Percentiles rank a stretch among this genome's conserved stretches.
Evolutionary conservation across 2,113 vertebrate genomes (phyloP).

Genomic region (Alethe castanea): DNA sequence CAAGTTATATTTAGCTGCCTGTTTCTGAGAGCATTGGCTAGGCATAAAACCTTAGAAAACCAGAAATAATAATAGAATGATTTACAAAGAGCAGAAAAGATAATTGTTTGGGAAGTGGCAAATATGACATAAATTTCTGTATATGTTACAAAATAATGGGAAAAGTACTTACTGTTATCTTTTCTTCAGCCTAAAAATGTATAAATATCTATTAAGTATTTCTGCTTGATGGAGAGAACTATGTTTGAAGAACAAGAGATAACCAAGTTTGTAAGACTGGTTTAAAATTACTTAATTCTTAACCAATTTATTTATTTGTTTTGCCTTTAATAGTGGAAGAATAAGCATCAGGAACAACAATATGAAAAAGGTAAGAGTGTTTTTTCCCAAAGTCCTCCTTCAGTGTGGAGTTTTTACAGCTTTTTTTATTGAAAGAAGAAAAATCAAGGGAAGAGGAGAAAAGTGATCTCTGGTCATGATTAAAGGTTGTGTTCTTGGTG

Average conservation of each 20-base stretch:
- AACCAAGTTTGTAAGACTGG: neutral
- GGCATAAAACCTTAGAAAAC: neutral
- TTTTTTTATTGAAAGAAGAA: neutral
- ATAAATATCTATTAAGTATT: neutral
- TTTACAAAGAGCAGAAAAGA: neutral
- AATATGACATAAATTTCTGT: neutral
- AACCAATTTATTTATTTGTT: neutral
- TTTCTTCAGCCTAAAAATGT: neutral
- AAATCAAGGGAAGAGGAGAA: neutral
- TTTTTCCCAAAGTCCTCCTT: neutral
- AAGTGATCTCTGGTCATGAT: neutral
- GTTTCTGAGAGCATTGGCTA: neutral
- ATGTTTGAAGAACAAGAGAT: neutral
- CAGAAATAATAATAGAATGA: neutral
- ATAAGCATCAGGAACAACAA: neutral
- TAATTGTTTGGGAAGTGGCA: neutral
- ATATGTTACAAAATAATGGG: neutral
- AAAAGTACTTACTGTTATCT: neutral
- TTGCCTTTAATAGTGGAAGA: neutral
- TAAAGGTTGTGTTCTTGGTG: constrained; percentile 17
- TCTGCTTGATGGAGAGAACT: neutral
- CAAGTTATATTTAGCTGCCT: neutral
- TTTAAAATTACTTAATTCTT: neutral
- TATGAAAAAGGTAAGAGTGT: neutral
- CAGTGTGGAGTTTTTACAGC: neutral